phyloP scores from a whole-genome alignment of 2,113 vertebrate species.

The Kryptolebias marmoratus region DNA sequence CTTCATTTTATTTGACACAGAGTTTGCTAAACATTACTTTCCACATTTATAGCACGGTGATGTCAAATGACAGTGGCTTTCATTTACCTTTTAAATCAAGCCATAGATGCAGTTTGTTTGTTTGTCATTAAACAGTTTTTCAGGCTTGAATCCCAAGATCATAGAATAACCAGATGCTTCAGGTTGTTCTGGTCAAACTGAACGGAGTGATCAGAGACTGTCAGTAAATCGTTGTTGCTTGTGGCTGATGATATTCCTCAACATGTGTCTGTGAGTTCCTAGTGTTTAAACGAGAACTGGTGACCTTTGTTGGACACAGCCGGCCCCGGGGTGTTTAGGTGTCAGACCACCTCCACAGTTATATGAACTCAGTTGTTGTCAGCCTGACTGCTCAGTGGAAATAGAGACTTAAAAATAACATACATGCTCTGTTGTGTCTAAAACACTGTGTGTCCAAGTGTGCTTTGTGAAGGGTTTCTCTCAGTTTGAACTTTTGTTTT shows the following conservation, averaged over 20 bases:
- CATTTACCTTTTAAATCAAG: slow-evolving; percentile 7
- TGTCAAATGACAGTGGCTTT: neutral
- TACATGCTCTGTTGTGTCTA: neutral
- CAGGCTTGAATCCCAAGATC: neutral
- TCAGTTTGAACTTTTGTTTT: slow-evolving; percentile 1
- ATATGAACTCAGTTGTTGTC: slow-evolving; percentile 68
- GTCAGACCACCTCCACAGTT: slow-evolving; percentile 57
- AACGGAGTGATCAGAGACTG: too few species aligned
- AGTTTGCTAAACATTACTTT: neutral
- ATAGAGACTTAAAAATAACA: slow-evolving; percentile 66
- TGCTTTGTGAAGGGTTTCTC: slow-evolving; percentile 11
- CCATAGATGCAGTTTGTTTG: slow-evolving; percentile 28
- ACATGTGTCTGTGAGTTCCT: slow-evolving; percentile 27
- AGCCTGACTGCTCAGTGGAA: slow-evolving; percentile 55
- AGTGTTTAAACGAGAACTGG: slow-evolving; percentile 31
- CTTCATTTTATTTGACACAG: too few species aligned
- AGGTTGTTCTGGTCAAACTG: slow-evolving; percentile 1
- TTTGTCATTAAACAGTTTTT: slow-evolving; percentile 8
- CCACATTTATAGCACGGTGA: neutral
- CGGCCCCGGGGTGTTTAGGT: slow-evolving; percentile 36
- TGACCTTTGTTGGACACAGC: slow-evolving; percentile 44
- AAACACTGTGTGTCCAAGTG: neutral
- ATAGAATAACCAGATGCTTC: neutral
- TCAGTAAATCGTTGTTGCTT: slow-evolving; percentile 14
- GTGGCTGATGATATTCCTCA: slow-evolving; percentile 17